Percentiles rank a stretch among this genome's conserved stretches.
phyloP scores from a whole-genome alignment of 1,140 invertebrate genomes.

The Cydia amplana region DNA sequence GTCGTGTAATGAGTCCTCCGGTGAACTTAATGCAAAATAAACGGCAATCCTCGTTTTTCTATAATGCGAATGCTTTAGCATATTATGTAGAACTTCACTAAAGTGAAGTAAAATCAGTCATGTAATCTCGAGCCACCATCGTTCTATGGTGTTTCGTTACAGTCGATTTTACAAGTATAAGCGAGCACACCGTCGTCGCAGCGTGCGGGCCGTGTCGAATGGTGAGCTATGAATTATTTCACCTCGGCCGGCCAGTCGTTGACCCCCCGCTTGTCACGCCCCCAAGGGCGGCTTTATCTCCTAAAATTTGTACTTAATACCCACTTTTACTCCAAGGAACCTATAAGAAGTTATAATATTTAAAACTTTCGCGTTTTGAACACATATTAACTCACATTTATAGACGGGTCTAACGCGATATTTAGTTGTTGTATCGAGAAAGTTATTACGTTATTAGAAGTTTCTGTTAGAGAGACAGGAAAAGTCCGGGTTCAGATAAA shows the following conservation, averaged over 20 bases:
- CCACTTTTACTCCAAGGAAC: neutral
- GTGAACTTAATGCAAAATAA: too few species aligned
- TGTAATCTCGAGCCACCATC: neutral
- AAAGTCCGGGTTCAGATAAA: too few species aligned
- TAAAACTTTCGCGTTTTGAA: too few species aligned
- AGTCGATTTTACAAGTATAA: conserved; percentile 34
- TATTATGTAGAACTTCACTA: neutral
- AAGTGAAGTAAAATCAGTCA: neutral
- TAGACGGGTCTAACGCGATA: too few species aligned
- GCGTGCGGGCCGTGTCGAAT: conserved; percentile 45
- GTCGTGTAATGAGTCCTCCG: too few species aligned
- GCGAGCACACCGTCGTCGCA: conserved; percentile 21
- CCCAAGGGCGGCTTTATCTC: conserved; percentile 22
- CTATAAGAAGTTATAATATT: neutral
- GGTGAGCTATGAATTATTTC: conserved; percentile 56
- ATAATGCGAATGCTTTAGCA: too few species aligned
- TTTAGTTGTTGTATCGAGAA: too few species aligned
- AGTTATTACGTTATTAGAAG: too few species aligned
- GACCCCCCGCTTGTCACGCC: conserved; percentile 56
- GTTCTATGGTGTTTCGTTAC: conserved; percentile 10
- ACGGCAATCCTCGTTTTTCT: too few species aligned
- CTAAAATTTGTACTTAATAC: neutral
- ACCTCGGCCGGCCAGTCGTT: conserved; percentile 59
- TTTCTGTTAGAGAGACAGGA: too few species aligned
- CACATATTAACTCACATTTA: too few species aligned